Conservation (phyloP, 2,888 invertebrate genomes). For the Linyphia triangularis region DNA sequence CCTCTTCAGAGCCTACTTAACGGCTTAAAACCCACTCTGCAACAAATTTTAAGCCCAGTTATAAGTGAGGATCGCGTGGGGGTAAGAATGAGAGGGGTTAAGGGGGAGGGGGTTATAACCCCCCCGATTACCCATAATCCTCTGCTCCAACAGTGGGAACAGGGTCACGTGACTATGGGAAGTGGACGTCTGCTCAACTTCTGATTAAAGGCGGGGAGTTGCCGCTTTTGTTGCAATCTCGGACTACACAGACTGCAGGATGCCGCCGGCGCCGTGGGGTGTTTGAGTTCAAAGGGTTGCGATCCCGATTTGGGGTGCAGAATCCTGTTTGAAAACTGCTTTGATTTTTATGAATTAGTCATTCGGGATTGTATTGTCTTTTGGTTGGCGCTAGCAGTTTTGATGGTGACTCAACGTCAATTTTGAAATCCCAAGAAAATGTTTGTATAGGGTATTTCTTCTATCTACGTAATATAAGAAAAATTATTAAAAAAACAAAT, state of each 20-base stretch:
- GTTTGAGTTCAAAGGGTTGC: conserved; percentile 32
- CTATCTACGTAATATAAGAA: too few relatives aligned
- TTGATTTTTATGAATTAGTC: conserved; percentile 7
- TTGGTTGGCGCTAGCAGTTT: neutral
- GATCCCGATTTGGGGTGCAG: neutral
- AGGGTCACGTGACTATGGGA: conserved; percentile 65
- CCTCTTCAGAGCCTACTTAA: conserved; percentile 63
- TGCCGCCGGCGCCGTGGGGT: neutral
- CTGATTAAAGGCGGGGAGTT: conserved; percentile 50
- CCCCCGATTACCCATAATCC: conserved; percentile 65
- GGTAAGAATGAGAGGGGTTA: conserved; percentile 25
- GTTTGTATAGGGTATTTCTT: too few relatives aligned
- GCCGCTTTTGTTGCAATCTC: conserved; percentile 50
- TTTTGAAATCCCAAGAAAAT: too few relatives aligned
- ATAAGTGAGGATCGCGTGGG: conserved; percentile 37
- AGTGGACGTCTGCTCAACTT: conserved; percentile 15
- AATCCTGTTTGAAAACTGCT: conserved; percentile 1
- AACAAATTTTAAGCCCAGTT: conserved; percentile 54
- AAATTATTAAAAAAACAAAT: too few relatives aligned
- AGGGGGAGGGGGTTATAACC: conserved; percentile 50
- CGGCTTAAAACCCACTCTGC: conserved; percentile 50
- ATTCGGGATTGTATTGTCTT: neutral
- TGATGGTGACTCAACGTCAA: too few relatives aligned
- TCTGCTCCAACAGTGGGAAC: conserved; percentile 49
- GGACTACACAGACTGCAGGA: neutral